Base-by-base conservation (phyloP, 2,797 vertebrate species). In the Todus mexicanus region DNA sequence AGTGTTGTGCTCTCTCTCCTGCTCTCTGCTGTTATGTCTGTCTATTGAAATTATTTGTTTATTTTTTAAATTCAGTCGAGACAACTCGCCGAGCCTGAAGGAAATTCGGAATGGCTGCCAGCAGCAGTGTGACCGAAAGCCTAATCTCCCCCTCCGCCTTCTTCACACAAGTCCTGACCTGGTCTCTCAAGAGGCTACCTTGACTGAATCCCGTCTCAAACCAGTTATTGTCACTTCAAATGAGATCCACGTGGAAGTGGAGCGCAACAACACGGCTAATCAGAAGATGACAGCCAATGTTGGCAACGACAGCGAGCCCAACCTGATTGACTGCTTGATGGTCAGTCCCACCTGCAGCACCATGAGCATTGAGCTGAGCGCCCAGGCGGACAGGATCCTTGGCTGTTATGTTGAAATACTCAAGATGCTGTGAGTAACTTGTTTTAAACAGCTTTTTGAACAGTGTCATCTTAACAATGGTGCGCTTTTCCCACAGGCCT, bases 71-170 rank as follows among this genome's bases (percentile, higher is more conserved):
- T 51, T 3, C 94, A 99, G 99, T 66, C 98, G 99, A 21, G 99
- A 99, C 97, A 99, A 99, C 95, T 99, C 99, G 31, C 99, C 99
- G 26, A 99, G 99, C 96, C 98, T 99, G 95, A 99, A 99, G 97
- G 99, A 99, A 98, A 99, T 99, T 96, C 97, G 99, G 66, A 99
- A 99, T 0, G 99, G 99, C 85, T 99, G 99, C 97, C 99, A 99
- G 97, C 99, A 99, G 97, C 98, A 98, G 59, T 99, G 98, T 3
- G 99, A 99, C 84, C 98, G 99, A 69, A 99, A 99, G 82, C 99
- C 99, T 20, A 98, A 99, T 5, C 98, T 99, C 96, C 99, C 99
- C 22, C 98, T 99, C 43, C 98, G 99, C 54, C 98, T 99, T 53
- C 98, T 99, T 59, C 99, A 99, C 81, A 98, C 99, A 1, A 99